Evolutionary conservation across 2,113 vertebrate genomes (phyloP).

Genomic region (Podarcis raffonei): DNA sequence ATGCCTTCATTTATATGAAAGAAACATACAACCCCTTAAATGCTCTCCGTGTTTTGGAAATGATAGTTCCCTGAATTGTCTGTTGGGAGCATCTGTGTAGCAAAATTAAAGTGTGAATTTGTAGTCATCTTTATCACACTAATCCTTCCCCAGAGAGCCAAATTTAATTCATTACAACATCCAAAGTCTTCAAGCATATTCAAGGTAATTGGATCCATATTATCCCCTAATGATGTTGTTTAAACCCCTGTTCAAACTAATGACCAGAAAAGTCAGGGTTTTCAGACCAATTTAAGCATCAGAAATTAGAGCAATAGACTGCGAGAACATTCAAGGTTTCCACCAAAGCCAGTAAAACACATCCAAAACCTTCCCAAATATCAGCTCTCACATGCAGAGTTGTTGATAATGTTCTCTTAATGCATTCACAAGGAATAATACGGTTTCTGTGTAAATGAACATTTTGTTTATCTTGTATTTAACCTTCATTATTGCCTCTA

Average conservation of each 20-base stretch:
- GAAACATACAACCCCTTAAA: neutral
- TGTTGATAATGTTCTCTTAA: conserved; percentile 38
- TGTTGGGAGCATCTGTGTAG: conserved; percentile 51
- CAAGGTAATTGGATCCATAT: conserved; percentile 39
- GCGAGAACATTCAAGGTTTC: conserved; percentile 22
- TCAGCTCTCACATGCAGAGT: conserved; percentile 4
- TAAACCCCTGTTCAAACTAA: conserved; percentile 25
- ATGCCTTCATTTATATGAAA: neutral
- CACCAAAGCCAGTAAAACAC: conserved; percentile 10
- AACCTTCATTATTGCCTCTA: conserved; percentile 38
- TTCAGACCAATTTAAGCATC: conserved; percentile 12
- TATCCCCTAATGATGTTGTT: conserved; percentile 28
- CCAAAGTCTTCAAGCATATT: conserved; percentile 12
- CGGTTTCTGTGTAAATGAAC: conserved; percentile 17
- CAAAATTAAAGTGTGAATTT: conserved; percentile 58
- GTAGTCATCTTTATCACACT: conserved; percentile 60
- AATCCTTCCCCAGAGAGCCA: conserved; percentile 59
- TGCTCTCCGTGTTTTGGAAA: conserved; percentile 55
- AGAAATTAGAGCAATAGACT: conserved; percentile 12
- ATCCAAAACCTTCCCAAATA: conserved; percentile 30
- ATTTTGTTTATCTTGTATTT: conserved; percentile 13
- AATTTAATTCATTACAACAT: conserved; percentile 31
- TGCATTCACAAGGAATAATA: conserved; percentile 25
- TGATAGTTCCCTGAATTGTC: conserved; percentile 42
- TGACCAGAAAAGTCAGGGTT: conserved; percentile 13